Evolutionary conservation across 2,888 invertebrate genomes (phyloP).

Genomic region (Ecdyonurus torrentis): DNA sequence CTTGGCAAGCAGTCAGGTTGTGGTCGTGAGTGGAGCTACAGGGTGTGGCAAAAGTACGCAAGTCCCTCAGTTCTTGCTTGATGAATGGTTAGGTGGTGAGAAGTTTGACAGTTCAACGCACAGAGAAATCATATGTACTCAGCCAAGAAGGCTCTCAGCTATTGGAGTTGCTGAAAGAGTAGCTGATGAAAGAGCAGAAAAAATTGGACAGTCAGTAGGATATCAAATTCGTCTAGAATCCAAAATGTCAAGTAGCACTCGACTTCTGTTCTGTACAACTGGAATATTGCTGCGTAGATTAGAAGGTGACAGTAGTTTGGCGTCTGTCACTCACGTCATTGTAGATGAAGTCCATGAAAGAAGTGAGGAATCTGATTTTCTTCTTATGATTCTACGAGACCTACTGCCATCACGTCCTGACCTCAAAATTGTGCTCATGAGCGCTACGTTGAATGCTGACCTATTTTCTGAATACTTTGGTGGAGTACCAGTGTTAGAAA

Average conservation of each 20-base stretch:
- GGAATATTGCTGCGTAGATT: constrained; percentile 75
- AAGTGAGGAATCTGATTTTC: constrained; percentile 78
- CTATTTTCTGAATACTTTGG: constrained; percentile 73
- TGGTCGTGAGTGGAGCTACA: constrained; percentile 68
- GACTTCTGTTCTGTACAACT: constrained; percentile 83
- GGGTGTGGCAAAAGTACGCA: constrained; percentile 75
- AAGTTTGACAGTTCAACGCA: constrained; percentile 40
- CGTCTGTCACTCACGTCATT: constrained; percentile 64
- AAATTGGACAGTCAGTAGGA: constrained; percentile 54
- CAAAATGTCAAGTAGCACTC: constrained; percentile 56
- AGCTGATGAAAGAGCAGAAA: constrained; percentile 68
- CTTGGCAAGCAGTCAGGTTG: constrained; percentile 43
- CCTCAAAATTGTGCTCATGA: constrained; percentile 78
- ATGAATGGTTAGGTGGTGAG: constrained; percentile 48
- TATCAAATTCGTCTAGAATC: constrained; percentile 68
- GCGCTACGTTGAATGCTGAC: constrained; percentile 76
- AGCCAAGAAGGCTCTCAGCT: constrained; percentile 81
- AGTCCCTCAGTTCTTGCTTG: constrained; percentile 87
- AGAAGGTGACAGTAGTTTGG: constrained; percentile 57
- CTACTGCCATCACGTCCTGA: constrained; percentile 52
- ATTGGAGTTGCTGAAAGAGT: constrained; percentile 86
- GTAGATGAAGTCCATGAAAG: constrained; percentile 91
- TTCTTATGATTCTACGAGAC: constrained; percentile 65
- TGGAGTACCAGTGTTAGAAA: constrained; percentile 58
- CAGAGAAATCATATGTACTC: constrained; percentile 78